Percentiles rank a stretch among this genome's conserved stretches.
Evolutionary conservation across 2,113 vertebrate genomes (phyloP).

Genomic region (Antechinus flavipes): DNA sequence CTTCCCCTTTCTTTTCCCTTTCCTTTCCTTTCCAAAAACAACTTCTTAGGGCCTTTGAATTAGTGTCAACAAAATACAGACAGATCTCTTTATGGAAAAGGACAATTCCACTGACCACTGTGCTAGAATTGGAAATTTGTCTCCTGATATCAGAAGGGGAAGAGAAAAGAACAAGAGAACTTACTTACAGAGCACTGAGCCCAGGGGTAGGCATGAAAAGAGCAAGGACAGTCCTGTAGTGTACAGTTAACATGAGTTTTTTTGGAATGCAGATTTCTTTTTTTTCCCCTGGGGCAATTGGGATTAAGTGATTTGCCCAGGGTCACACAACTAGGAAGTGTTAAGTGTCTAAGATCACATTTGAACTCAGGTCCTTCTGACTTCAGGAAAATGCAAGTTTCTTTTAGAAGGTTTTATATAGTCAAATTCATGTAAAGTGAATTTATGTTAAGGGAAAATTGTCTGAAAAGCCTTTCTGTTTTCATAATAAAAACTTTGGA

Average conservation of each 20-base stretch:
- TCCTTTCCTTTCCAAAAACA: background rate
- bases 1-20: too few relatives aligned
- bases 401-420: background rate
- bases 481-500: background rate
- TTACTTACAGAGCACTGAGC: too few relatives aligned
- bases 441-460: background rate
- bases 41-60: background rate
- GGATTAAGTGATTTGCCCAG: too few relatives aligned
- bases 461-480: too few relatives aligned
- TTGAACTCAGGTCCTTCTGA: too few relatives aligned
- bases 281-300: background rate
- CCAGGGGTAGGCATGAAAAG: background rate
- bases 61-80: background rate
- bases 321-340: too few relatives aligned
- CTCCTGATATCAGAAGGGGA: background rate
- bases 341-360: too few relatives aligned
- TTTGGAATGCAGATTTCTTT: background rate
- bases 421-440: background rate
- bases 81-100: too few relatives aligned
- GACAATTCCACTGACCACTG: background rate
- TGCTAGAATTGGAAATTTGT: background rate
- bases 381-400: background rate
- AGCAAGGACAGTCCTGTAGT: background rate
- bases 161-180: too few relatives aligned
- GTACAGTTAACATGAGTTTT: background rate